Percentiles rank a stretch among this genome's conserved stretches.
Conservation (phyloP, 2,113 vertebrate genomes). For the Gobius niger region DNA sequence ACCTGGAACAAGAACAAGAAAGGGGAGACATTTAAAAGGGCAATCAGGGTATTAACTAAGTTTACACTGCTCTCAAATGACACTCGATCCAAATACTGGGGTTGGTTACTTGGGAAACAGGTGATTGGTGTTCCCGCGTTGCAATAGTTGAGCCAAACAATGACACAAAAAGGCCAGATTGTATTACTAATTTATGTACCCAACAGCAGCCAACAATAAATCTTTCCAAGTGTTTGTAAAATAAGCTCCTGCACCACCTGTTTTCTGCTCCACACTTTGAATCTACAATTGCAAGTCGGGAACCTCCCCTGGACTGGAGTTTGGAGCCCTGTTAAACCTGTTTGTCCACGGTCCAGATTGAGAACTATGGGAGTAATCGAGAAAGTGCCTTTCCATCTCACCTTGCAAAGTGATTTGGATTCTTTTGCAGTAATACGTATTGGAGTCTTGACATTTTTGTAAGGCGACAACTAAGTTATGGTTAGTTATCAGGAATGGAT, state of each 20-base stretch:
- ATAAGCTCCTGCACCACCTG: background rate
- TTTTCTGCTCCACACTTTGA: background rate
- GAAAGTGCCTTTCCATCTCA: too few relatives aligned
- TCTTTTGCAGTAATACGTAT: too few relatives aligned
- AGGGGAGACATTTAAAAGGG: conserved; percentile 1
- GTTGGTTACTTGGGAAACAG: background rate
- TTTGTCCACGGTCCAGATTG: background rate
- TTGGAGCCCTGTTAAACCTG: background rate
- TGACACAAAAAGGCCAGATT: background rate
- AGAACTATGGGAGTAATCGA: background rate
- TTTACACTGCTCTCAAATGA: background rate
- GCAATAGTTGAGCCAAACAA: background rate
- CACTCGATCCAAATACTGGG: background rate
- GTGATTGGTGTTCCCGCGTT: background rate
- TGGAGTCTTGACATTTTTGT: too few relatives aligned
- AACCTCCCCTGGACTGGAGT: background rate
- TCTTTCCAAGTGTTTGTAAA: conserved; percentile 1
- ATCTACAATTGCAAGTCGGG: background rate
- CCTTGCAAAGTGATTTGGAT: too few relatives aligned
- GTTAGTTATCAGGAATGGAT: too few relatives aligned
- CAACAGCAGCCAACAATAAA: background rate
- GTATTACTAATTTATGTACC: background rate
- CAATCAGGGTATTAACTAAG: background rate
- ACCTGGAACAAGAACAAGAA: conserved; percentile 69
- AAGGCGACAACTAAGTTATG: too few relatives aligned